Evolutionary conservation across 2,113 vertebrate species (phyloP).

Genomic region (Hystrix cristata): DNA sequence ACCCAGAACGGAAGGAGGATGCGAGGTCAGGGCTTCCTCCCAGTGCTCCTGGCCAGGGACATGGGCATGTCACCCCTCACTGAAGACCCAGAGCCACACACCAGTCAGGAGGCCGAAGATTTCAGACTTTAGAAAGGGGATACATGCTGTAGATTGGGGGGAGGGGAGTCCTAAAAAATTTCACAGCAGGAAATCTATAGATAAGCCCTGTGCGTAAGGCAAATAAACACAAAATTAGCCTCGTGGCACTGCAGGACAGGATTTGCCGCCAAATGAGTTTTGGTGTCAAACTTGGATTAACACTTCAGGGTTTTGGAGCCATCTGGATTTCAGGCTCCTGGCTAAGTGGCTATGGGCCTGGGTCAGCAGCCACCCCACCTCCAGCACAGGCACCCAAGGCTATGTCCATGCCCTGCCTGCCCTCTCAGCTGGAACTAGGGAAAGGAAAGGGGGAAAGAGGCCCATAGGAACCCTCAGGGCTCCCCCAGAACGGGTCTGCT

Average conservation of each 20-base stretch:
- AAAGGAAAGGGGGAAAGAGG: not conserved
- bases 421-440: not conserved
- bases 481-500: not conserved
- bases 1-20: accelerated
- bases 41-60: not conserved
- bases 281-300: not conserved
- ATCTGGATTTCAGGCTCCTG: not conserved
- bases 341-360: accelerated
- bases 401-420: accelerated
- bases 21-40: not conserved
- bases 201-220: not conserved
- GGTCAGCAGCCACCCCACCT: not conserved
- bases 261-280: not conserved
- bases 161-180: not conserved
- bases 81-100: not conserved
- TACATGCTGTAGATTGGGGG: too few relatives aligned
- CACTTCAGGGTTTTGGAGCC: not conserved
- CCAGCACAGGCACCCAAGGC: accelerated
- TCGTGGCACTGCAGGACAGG: not conserved
- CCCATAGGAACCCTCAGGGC: too few relatives aligned
- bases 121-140: not conserved
- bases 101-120: not conserved
- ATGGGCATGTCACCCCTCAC: not conserved
- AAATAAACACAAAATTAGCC: not conserved
- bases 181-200: not conserved